Evolutionary conservation across 2,797 vertebrate species (phyloP), one percentile per base, ranked within the genome.

Genomic region (Syngnathus acus): DNA sequence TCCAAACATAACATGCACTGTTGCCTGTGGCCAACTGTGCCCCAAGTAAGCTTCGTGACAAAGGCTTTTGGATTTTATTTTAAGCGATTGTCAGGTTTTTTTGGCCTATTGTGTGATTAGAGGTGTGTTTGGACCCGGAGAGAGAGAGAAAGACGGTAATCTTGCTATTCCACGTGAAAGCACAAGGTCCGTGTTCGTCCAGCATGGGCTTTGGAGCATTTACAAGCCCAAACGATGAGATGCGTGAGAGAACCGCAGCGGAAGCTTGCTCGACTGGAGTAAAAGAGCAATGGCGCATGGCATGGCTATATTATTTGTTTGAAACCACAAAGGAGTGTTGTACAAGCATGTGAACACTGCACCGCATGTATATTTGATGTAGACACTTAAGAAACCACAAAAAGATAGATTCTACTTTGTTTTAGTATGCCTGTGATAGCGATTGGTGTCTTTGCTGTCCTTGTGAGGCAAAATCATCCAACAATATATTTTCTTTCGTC

Each of bases 141-240:
- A 50, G n/a, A 51, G 50, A 51, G n/a, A 51, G 0, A 62, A 64
- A 65, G 65, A 76, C 62, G 39, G 9, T 48, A 68, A 67, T 51
- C 53, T 11, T 42, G 72, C 72, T 74, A 68, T 64, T 78, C 70
- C 70, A 75, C 76, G 79, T 84, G 84, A 82, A 75, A 77, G 67
- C 47, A 63, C 47, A 53, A 65, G 71, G 85, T 85, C 54, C 38
- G 78, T 82, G 73, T 68, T 74, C 55, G 58, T 75, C 80, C 71
- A 74, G 40, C 68, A 6, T 64, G 60, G 62, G 67, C 72, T 78
- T 76, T 75, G 71, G 68, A 70, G 69, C 53, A 57, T 83, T 82
- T 80, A 74, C 65, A 78, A 80, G 58, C 65, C 73, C 68, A 62
- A 74, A 72, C 62, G 73, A 81, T 78, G 65, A 65, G 66, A 64